These are phyloP conservation scores for Adoxophyes honmai DNA, from an alignment of 1,140 invertebrate genomes.

Conservation along the genomic window DNA sequence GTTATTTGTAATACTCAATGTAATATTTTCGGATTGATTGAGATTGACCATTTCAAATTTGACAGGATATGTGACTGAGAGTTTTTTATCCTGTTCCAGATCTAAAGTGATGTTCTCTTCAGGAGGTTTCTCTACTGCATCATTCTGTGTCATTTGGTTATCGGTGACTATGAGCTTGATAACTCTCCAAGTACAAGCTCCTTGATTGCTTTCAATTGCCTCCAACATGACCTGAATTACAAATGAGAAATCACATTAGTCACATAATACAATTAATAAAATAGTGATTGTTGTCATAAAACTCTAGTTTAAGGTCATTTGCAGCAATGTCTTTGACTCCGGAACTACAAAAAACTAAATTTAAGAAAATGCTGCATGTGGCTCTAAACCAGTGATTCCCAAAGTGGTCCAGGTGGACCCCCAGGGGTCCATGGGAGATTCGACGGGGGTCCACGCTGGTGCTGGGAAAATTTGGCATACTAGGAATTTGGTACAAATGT, in stretches of 20 bases:
- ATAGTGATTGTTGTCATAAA: no score
- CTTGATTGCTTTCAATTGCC: slow-evolving; percentile 83
- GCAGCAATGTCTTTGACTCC: no score
- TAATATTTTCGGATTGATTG: slow-evolving; percentile 33
- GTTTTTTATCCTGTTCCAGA: slow-evolving; percentile 45
- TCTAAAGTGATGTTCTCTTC: slow-evolving; percentile 36
- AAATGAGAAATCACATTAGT: slow-evolving; percentile 17
- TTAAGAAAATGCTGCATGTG: no score
- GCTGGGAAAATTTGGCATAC: no score
- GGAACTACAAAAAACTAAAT: no score
- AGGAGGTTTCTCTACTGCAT: slow-evolving; percentile 16
- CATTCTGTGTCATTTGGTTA: slow-evolving; percentile 17
- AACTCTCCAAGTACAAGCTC: slow-evolving; percentile 78
- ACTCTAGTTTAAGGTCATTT: no score
- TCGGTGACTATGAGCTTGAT: slow-evolving; percentile 73
- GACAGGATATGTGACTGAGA: slow-evolving; percentile 49
- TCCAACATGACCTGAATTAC: slow-evolving; percentile 78
- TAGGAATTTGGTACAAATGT: no score
- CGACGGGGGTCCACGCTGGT: no score
- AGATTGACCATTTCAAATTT: slow-evolving; percentile 51
- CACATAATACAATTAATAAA: no score
- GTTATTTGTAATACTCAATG: slow-evolving; percentile 48
- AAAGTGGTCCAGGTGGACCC: no score
- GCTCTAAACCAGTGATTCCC: no score
- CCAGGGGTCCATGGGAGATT: no score